These are phyloP conservation scores for Oriolus oriolus DNA, from an alignment of 2,113 vertebrate genomes.

Conservation along the genomic window DNA sequence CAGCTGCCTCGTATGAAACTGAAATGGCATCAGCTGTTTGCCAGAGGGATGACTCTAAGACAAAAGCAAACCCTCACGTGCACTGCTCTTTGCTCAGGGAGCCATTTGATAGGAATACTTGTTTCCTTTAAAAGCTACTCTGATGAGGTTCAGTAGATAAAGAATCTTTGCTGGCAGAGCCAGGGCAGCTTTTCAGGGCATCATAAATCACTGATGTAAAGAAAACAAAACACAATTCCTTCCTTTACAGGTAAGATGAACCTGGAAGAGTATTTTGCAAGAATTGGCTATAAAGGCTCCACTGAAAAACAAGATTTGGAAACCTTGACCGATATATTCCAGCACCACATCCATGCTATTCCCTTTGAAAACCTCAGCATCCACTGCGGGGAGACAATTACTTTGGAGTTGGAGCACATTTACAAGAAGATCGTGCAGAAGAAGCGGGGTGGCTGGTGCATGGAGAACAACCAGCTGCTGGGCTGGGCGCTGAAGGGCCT, in stretches of 20 bases:
- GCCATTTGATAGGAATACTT: neutral
- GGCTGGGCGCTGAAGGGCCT: slow-evolving; percentile 80
- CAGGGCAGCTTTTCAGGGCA: neutral
- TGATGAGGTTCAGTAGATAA: neutral
- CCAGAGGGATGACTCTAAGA: neutral
- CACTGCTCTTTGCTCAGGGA: neutral
- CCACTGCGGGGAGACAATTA: slow-evolving; percentile 79
- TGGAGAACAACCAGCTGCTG: slow-evolving; percentile 84
- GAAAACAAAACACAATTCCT: neutral
- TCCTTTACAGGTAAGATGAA: slow-evolving; percentile 74
- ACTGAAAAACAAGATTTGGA: slow-evolving; percentile 74
- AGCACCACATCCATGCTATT: slow-evolving; percentile 75
- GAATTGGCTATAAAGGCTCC: slow-evolving; percentile 78
- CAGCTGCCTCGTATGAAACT: neutral
- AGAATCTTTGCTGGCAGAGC: neutral
- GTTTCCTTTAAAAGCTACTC: neutral
- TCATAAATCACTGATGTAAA: neutral
- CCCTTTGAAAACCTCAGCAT: slow-evolving; percentile 89
- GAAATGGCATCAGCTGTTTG: neutral
- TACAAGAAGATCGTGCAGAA: slow-evolving; percentile 79
- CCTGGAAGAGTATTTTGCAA: slow-evolving; percentile 82
- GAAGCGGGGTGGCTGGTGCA: slow-evolving; percentile 83
- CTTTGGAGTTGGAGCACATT: slow-evolving; percentile 66
- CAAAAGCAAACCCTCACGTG: neutral
- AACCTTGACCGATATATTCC: slow-evolving; percentile 78